These are phyloP conservation scores for Vidua macroura DNA, from an alignment of 2,113 vertebrate species.

Conservation along the genomic window DNA sequence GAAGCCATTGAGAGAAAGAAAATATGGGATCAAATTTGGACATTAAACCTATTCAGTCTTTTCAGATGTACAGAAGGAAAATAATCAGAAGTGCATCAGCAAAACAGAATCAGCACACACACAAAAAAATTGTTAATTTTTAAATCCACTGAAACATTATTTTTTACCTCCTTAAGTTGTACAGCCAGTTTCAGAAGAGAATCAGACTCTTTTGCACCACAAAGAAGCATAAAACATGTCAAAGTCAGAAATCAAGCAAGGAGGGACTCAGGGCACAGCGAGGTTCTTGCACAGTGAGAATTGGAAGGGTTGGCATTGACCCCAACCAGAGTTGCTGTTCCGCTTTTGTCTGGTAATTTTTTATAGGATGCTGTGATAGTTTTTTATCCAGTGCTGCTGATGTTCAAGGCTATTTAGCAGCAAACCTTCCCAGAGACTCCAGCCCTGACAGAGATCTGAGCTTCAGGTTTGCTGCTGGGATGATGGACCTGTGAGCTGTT, in stretches of 20 bases:
- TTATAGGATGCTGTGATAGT: neutral
- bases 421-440: neutral
- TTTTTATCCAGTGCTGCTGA: neutral
- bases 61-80: neutral
- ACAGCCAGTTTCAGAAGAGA: neutral
- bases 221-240: neutral
- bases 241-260: neutral
- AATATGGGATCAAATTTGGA: neutral
- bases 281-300: neutral
- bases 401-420: neutral
- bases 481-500: neutral
- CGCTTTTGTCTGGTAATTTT: neutral
- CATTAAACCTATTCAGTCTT: neutral
- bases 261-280: accelerated
- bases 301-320: neutral
- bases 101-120: neutral
- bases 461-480: neutral
- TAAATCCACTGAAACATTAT: neutral
- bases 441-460: neutral
- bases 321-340: neutral
- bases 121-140: neutral
- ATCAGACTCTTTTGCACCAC: neutral
- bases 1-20: neutral
- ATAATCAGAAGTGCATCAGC: neutral
- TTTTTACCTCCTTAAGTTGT: neutral